Conservation (phyloP, 2,113 vertebrate species). For the Nicator chloris region DNA sequence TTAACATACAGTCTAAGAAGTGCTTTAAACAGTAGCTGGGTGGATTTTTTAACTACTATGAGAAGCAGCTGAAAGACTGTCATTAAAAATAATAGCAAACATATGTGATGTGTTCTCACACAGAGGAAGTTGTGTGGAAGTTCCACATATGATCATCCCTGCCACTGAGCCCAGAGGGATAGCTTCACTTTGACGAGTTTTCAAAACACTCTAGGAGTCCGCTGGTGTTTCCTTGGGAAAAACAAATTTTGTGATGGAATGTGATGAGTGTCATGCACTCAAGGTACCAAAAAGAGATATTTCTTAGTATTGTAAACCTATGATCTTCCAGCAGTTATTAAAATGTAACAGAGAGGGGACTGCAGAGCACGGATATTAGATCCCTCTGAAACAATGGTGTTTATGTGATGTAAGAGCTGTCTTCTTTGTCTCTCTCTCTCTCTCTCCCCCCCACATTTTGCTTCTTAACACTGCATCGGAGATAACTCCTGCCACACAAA, state of each 20-base stretch:
- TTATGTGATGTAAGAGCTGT: neutral
- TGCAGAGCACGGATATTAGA: neutral
- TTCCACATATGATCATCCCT: neutral
- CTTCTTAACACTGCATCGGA: neutral
- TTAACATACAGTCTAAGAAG: neutral
- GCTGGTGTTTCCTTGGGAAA: neutral
- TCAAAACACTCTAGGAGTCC: neutral
- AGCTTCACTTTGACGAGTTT: neutral
- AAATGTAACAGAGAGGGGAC: neutral
- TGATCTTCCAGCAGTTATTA: neutral
- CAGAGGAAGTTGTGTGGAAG: neutral
- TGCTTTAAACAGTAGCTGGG: neutral
- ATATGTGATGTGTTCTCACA: neutral
- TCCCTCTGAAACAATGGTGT: neutral
- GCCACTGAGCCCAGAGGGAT: neutral
- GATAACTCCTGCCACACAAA: neutral
- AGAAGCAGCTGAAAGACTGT: neutral
- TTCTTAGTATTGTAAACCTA: neutral
- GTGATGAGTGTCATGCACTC: neutral
- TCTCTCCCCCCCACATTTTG: neutral
- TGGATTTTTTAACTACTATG: neutral
- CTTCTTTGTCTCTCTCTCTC: no score
- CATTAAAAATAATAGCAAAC: constrained; percentile 39
- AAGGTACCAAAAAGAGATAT: neutral
- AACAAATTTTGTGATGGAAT: neutral